Evolutionary conservation across 1,140 invertebrate genomes (phyloP).

Genomic region (Tetraneura akinire): DNA sequence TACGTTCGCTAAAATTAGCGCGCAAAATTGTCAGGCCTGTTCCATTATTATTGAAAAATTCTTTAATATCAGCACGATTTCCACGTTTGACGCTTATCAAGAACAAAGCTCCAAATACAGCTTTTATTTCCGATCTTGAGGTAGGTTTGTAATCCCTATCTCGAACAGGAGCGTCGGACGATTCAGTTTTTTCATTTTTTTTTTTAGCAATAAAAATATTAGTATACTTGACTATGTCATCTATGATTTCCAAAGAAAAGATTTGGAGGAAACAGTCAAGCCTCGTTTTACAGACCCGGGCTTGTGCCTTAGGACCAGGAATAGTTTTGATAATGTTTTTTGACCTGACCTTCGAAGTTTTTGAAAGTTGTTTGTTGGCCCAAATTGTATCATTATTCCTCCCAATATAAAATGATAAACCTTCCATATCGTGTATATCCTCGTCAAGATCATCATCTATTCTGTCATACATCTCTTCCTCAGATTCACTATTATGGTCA

Average conservation of each 20-base stretch:
- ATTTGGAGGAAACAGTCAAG: constrained; percentile 18
- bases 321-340: constrained; percentile 6
- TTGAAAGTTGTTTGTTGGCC: constrained; percentile 4
- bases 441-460: constrained; percentile 10
- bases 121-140: no score
- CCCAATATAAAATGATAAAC: neutral
- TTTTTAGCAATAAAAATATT: constrained; percentile 29
- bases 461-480: constrained; percentile 2
- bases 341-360: neutral
- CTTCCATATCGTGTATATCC: neutral
- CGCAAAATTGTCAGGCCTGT: constrained; percentile 10
- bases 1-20: constrained; percentile 54
- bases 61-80: constrained; percentile 28
- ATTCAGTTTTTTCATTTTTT: constrained; percentile 20
- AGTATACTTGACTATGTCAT: constrained; percentile 12
- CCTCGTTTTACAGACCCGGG: constrained; percentile 1
- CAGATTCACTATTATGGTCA: constrained; percentile 8
- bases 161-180: constrained; percentile 14
- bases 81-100: constrained; percentile 11
- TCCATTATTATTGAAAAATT: constrained; percentile 36
- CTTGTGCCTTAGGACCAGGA: neutral
- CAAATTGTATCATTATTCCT: constrained; percentile 13
- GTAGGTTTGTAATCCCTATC: no score
- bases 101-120: no score
- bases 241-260: constrained; percentile 26